These are phyloP conservation scores for Brachionus asplanchnoidis DNA, from an alignment of 1,140 invertebrate species.

Conservation along the genomic window DNA sequence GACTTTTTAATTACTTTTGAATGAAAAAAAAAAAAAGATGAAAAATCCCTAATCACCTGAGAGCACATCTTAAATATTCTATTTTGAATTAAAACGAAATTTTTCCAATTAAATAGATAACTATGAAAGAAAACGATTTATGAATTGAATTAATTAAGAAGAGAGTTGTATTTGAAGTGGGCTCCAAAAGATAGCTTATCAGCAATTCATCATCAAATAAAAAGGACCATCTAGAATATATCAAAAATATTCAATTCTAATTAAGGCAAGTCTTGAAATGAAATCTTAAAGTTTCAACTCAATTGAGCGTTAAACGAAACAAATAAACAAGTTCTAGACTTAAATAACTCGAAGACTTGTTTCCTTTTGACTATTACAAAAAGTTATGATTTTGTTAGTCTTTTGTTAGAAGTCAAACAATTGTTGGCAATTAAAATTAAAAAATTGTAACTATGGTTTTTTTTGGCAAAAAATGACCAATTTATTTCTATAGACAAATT, in stretches of 20 bases:
- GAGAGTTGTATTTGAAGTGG: not conserved
- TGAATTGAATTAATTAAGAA: slow-evolving; percentile 9
- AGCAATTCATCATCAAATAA: not conserved
- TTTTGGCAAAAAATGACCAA: not conserved
- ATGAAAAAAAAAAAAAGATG: not conserved
- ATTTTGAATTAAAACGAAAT: not conserved
- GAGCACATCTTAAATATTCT: not conserved
- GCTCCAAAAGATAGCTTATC: not conserved
- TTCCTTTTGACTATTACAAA: not conserved
- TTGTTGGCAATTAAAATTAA: not conserved
- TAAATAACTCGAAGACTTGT: not conserved
- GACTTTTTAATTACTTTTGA: not conserved
- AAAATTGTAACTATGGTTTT: not conserved
- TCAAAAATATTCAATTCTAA: not conserved
- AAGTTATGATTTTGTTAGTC: not conserved
- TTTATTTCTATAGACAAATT: not conserved
- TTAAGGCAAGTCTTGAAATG: not conserved
- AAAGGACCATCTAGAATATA: not conserved
- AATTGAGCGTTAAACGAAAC: not conserved
- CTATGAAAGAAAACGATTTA: not conserved
- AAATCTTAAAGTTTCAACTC: not conserved
- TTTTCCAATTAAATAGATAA: not conserved
- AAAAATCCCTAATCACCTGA: not conserved
- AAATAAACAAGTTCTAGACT: not conserved
- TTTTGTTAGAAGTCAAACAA: not conserved